These are phyloP conservation scores for Oryzias melastigma DNA, from an alignment of 2,113 vertebrate species.

Conservation along the genomic window DNA sequence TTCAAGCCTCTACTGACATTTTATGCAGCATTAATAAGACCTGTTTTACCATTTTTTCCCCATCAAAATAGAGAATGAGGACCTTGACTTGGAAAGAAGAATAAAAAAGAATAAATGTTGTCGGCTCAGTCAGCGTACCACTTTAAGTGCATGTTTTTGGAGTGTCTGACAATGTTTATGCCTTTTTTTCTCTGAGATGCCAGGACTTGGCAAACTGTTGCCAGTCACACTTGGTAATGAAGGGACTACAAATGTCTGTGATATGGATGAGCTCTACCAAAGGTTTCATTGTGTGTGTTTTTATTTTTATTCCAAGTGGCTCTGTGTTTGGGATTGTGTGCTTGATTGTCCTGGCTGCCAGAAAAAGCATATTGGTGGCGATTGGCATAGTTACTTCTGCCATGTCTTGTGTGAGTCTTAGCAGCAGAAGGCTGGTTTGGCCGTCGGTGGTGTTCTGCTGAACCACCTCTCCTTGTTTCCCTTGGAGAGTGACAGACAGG, in stretches of 20 bases:
- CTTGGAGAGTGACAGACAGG: conserved; percentile 59
- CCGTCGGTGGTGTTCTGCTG: conserved; percentile 31
- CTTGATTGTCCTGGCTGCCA: conserved; percentile 50
- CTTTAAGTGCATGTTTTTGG: conserved; percentile 51
- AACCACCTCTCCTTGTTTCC: conserved; percentile 52
- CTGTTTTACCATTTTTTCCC: background rate
- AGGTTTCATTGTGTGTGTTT: conserved; percentile 19
- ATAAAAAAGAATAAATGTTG: conserved; percentile 15
- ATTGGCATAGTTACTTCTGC: conserved; percentile 60
- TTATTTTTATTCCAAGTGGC: conserved; percentile 36
- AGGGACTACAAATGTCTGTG: conserved; percentile 49
- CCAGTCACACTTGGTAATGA: conserved; percentile 65
- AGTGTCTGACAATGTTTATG: conserved; percentile 57
- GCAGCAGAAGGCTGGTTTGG: conserved; percentile 68
- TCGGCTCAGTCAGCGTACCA: conserved; percentile 34
- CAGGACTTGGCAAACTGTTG: conserved; percentile 56
- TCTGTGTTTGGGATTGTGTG: conserved; percentile 26
- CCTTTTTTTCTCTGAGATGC: conserved; percentile 73
- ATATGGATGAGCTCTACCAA: conserved; percentile 38
- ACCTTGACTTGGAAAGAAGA: conserved; percentile 19
- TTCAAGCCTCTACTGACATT: background rate
- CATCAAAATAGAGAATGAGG: conserved; percentile 1
- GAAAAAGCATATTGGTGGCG: conserved; percentile 68
- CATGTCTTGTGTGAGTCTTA: conserved; percentile 51
- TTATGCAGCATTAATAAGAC: conserved; percentile 7